Base-by-base conservation (phyloP, 2,888 invertebrate genomes). In the Agriopis leucophaearia region DNA sequence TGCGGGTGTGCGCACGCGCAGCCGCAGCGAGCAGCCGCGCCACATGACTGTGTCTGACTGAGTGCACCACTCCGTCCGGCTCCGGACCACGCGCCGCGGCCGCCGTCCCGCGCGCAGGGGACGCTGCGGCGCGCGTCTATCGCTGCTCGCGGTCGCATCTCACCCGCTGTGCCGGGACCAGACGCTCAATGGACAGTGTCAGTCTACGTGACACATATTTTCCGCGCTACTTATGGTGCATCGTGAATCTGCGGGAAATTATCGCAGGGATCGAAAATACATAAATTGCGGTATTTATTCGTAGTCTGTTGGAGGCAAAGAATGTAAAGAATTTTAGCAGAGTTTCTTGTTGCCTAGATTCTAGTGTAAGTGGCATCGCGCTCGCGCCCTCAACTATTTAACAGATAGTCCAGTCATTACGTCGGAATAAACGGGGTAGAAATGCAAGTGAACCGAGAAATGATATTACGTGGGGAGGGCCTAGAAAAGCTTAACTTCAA, bases 251-350 rank as follows among this genome's bases (percentile, higher is more conserved):
- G 63, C 63, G 59, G 47, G 52, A 45, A 52, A 48, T 40, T 56
- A 57, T 66, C 59, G 47, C 44, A 54, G 66, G 61, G 54, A 66
- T 66, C 62, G 55, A 48, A 59, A 47, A 40, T 63, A 51, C 45
- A 40, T 56, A 55, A 54, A 40, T 62, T 38, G 27, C 63, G 35
- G 42, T 42, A 42, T 56, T 48, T 42, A 35, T n/a, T n/a, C n/a
- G n/a, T n/a, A n/a, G n/a, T n/a, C n/a, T n/a, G n/a, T n/a, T n/a
- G n/a, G n/a, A n/a, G n/a, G n/a, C n/a, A n/a, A n/a, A n/a, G n/a
- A n/a, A n/a, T n/a, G n/a, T n/a, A n/a, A n/a, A n/a, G n/a, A n/a
- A n/a, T n/a, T n/a, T n/a, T n/a, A n/a, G n/a, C n/a, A n/a, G n/a
- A n/a, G n/a, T n/a, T n/a, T n/a, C n/a, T n/a, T n/a, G n/a, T n/a